Evolutionary conservation across 2,888 invertebrate genomes (phyloP).

Genomic region (Marasmarcha lunaedactyla): DNA sequence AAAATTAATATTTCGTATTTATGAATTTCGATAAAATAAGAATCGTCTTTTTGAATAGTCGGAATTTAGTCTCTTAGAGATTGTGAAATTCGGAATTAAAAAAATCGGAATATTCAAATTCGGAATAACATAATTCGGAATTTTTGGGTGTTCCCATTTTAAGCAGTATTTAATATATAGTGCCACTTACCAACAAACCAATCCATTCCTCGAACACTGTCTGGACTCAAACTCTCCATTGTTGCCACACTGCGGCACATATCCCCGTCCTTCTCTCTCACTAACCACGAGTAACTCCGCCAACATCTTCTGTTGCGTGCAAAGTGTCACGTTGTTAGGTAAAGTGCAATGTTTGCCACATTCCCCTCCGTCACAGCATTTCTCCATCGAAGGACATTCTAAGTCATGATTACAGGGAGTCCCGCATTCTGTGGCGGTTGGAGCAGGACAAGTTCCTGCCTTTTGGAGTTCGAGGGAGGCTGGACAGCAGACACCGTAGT

Average conservation of each 20-base stretch:
- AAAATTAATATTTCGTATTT: too few species aligned
- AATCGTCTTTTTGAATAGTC: too few species aligned
- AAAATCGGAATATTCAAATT: too few species aligned
- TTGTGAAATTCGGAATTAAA: too few species aligned
- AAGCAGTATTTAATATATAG: too few species aligned
- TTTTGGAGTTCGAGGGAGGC: constrained; percentile 81
- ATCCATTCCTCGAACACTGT: constrained; percentile 86
- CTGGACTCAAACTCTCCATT: constrained; percentile 79
- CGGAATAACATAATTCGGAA: too few species aligned
- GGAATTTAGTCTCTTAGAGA: too few species aligned
- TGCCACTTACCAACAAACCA: constrained; percentile 80
- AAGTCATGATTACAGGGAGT: constrained; percentile 81
- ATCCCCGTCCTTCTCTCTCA: constrained; percentile 84
- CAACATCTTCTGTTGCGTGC: constrained; percentile 81
- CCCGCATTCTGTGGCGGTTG: constrained; percentile 68
- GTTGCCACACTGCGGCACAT: constrained; percentile 82
- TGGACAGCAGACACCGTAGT: constrained; percentile 90
- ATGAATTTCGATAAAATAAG: too few species aligned
- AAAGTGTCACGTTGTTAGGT: constrained; percentile 82
- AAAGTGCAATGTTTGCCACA: constrained; percentile 81
- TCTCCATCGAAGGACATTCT: constrained; percentile 85
- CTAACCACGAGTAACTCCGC: constrained; percentile 82
- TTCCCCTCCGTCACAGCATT: constrained; percentile 81
- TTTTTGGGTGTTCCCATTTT: too few species aligned
- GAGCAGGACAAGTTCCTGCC: constrained; percentile 80